These are phyloP conservation scores for Peromyscus attwateri DNA, from an alignment of 2,797 vertebrate genomes.

Conservation along the genomic window DNA sequence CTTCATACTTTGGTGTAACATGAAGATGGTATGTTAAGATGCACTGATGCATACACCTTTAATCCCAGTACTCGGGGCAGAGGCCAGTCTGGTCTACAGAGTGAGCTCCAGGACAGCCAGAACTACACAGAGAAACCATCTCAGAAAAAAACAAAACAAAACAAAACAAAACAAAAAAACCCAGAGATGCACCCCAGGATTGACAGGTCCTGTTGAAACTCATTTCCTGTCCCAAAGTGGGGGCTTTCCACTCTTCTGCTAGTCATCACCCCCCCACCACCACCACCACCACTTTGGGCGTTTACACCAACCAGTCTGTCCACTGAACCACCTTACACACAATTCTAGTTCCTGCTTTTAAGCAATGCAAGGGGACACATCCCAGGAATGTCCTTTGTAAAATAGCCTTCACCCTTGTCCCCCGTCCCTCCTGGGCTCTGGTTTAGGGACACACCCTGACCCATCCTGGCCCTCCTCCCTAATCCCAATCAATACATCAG, in stretches of 20 bases:
- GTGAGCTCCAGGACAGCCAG: not conserved
- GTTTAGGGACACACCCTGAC: not conserved
- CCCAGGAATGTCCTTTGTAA: slow-evolving; percentile 29
- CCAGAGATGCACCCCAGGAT: not conserved
- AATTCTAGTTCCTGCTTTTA: not conserved
- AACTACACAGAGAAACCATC: not conserved
- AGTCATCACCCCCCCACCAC: not conserved
- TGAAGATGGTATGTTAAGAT: slow-evolving; percentile 22
- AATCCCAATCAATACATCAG: not conserved
- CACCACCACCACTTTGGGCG: not conserved
- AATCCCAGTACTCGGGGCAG: not conserved
- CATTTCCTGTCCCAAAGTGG: not conserved
- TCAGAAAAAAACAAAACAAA: not conserved
- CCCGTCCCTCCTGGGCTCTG: not conserved
- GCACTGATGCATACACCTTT: not conserved
- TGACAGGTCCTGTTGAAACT: not conserved
- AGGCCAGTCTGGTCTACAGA: not conserved
- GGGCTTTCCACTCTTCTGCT: not conserved
- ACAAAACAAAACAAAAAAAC: not conserved
- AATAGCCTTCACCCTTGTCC: not conserved
- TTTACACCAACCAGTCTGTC: not conserved
- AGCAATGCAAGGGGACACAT: slow-evolving; percentile 38
- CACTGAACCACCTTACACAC: not conserved
- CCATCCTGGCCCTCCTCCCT: not conserved
- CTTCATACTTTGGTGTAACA: not conserved